Base-by-base conservation (phyloP, 35 echinoderm and acorn worm species). In the Lytechinus variegatus region DNA sequence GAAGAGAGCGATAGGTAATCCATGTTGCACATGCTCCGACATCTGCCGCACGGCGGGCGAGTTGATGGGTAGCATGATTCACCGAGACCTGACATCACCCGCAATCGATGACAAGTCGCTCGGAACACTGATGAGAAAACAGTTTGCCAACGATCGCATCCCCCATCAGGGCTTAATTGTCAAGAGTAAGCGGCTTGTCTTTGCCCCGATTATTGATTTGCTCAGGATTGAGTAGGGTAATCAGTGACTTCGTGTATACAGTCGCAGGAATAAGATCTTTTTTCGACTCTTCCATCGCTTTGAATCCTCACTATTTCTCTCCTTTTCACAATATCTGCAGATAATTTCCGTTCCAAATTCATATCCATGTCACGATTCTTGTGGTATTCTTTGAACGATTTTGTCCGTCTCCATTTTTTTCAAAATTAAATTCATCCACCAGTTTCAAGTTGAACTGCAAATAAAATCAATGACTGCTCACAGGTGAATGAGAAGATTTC, bases 31-130 rank as follows among this genome's bases (percentile, higher is more conserved):
- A 79, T 79, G 66, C n/a, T 24, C 16, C 19, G 66, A 79, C 66
- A 79, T 79, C 66, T 79, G 66, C 66, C 66, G 66, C 56, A 58
- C 0, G 66, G 66, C 66, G 66, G 66, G 66, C 4, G 61, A 24
- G 16, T 19, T 79, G 66, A 79, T n/a, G 14, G 66, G 14, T 44
- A 79, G 66, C 66, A 24, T 79, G 66, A 79, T 79, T 79, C 66
- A 79, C 66, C 66, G 66, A 16, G 66, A 79, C 66, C 21, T 79
- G 66, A 79, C 66, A 79, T 79, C 66, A 79, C 6, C 66, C 66
- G 21, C 66, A 79, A 79, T 79, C 66, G 66, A 79, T 79, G 66
- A 79, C 66, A 79, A 79, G 66, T 79, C 66, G 66, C 66, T 79
- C 1, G 66, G 66, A 79, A 79, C 66, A 79, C 66, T 79, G 66